These are phyloP conservation scores for Mobula hypostoma DNA, from an alignment of 2,113 vertebrate species.

Conservation along the genomic window DNA sequence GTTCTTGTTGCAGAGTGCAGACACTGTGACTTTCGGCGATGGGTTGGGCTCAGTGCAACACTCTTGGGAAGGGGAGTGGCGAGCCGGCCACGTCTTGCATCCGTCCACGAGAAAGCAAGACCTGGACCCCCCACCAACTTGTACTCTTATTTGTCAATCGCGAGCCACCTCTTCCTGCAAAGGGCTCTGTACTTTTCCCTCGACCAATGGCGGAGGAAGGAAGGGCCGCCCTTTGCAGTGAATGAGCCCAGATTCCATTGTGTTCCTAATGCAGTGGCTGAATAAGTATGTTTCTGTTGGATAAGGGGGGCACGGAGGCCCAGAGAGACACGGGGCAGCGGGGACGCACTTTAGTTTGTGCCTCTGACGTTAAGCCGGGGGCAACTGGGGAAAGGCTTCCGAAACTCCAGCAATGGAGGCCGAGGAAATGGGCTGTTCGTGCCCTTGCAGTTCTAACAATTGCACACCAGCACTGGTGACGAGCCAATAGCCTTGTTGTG, in stretches of 20 bases:
- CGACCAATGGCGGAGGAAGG: too few species aligned
- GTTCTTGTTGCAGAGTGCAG: not conserved
- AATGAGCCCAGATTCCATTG: not conserved
- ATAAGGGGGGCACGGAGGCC: not conserved
- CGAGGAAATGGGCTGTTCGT: not conserved
- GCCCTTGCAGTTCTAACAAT: too few species aligned
- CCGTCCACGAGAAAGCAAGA: not conserved
- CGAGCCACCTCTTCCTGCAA: not conserved
- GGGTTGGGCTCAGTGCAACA: not conserved
- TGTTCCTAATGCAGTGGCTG: not conserved
- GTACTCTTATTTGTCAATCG: not conserved
- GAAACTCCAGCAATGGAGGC: not conserved
- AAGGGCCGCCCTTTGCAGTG: not conserved
- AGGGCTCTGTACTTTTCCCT: not conserved
- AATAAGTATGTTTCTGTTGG: too few species aligned
- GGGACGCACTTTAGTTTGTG: not conserved
- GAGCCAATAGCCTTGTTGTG: not conserved
- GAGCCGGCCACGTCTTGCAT: not conserved
- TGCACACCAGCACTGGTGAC: not conserved
- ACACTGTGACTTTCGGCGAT: not conserved
- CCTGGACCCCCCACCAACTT: not conserved
- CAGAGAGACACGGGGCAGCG: not conserved
- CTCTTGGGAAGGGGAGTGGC: not conserved
- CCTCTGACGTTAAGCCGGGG: not conserved
- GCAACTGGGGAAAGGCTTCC: not conserved